Conservation (phyloP, 2,888 invertebrate species). For the Sarcophaga variegata region DNA sequence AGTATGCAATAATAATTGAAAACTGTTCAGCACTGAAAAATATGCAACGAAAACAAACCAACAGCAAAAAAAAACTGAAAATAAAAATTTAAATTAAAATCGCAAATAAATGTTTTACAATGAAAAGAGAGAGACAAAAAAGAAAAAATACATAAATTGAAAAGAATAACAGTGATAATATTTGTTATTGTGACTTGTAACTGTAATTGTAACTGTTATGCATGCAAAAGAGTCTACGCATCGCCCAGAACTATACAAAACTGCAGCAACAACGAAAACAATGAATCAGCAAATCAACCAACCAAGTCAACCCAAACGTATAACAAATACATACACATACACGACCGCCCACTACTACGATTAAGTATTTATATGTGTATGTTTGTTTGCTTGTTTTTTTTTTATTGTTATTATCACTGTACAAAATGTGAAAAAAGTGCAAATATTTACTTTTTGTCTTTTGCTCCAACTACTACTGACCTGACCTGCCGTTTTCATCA, state of each 20-base stretch:
- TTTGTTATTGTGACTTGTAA: constrained; percentile 33
- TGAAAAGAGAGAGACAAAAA: not conserved
- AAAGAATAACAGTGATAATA: constrained; percentile 37
- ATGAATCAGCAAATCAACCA: not conserved
- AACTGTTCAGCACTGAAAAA: constrained; percentile 34
- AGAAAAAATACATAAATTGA: not conserved
- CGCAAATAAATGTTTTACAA: constrained; percentile 22
- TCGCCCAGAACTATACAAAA: not conserved
- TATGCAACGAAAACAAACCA: constrained; percentile 56
- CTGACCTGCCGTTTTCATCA: constrained; percentile 33
- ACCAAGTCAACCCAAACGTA: not conserved
- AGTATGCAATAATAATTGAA: constrained; percentile 53
- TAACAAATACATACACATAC: not conserved
- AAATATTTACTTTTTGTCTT: not conserved
- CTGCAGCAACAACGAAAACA: constrained; percentile 17
- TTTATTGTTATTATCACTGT: not conserved
- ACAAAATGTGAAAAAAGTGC: not conserved
- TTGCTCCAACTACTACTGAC: not conserved
- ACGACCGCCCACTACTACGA: not conserved
- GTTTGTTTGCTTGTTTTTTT: not conserved
- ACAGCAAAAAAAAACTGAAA: not conserved
- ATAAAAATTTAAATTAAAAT: constrained; percentile 21
- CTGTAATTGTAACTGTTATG: constrained; percentile 28
- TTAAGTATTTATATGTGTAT: not conserved
- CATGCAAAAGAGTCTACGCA: not conserved